Evolutionary conservation across 2,113 vertebrate species (phyloP), one percentile per base, ranked within the genome.

Genomic region (Brachypodius melanocephalos): DNA sequence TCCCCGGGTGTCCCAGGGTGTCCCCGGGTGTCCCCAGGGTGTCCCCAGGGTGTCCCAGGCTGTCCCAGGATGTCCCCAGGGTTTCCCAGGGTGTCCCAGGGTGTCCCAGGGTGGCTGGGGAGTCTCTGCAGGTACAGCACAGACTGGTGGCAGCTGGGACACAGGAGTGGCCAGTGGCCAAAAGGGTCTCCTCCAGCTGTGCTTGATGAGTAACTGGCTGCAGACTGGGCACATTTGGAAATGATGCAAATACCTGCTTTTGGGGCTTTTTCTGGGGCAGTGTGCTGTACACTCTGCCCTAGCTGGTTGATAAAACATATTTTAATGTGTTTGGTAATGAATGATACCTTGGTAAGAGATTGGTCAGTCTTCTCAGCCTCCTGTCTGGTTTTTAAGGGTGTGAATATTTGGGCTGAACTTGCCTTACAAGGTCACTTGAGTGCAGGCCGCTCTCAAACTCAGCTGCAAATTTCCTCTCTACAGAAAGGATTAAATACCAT

Each of bases 161-260:
- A 16, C 34, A 34, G 19, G 7, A 18, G 25, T 6, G 49, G 38
- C 22, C 46, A 59, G 48, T 0, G 2, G 11, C 21, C 58, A 28
- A 17, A 32, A 9, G 1, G 2, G 10, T 26, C 14, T 25, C 43
- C 24, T n/a, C 9, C 32, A 43, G 55, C 46, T 61, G n/a, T 28
- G 14, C 5, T 0, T 16, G 9, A 1, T n/a, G 43, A 78, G 29
- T 25, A 9, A 14, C 8, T 0, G 2, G 12, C 26, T 75, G 67
- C 22, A 51, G 32, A 74, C 61, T 0, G 21, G 12, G 15, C 24
- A 57, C 59, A 9, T 58, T 6, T 74, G 66, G 42, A 61, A 78
- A 62, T 5, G 1, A 15, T 20, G 9, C 14, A 6, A 9, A 18
- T 54, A 16, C 9, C 40, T 63, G 11, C 8, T 6, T 46, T 28